Percentiles rank a stretch among this genome's conserved stretches.
phyloP scores from a whole-genome alignment of 2,113 vertebrate species.

The Manacus vitellinus region DNA sequence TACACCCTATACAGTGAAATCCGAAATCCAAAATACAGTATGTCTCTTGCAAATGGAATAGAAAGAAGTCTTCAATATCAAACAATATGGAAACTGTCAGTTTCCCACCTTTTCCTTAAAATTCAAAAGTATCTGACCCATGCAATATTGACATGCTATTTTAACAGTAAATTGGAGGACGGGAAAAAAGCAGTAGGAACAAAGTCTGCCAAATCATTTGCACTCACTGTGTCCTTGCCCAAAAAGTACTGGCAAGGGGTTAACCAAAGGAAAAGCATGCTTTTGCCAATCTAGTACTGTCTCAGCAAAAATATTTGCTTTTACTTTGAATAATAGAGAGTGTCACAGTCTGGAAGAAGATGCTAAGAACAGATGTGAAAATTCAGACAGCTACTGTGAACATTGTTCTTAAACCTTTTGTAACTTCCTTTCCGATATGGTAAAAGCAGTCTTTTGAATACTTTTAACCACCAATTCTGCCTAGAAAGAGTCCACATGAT shows the following conservation, averaged over 20 bases:
- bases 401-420: neutral
- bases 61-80: neutral
- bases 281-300: neutral
- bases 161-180: neutral
- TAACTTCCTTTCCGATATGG: neutral
- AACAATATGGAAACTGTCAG: neutral
- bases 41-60: neutral
- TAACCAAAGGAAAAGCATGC: neutral
- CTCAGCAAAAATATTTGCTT: neutral
- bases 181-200: neutral
- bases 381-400: neutral
- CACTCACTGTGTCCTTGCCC: neutral
- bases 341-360: neutral
- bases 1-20: neutral
- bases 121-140: neutral
- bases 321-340: neutral
- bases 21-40: neutral
- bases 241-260: neutral
- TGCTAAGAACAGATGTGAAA: neutral
- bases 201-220: neutral
- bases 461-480: neutral
- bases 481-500: neutral
- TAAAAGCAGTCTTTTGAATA: neutral
- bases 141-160: neutral
- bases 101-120: neutral